Evolutionary conservation across 2,797 vertebrate species (phyloP), one percentile per base, ranked within the genome.

Genomic region (Oryzias dopingdopingensis): DNA sequence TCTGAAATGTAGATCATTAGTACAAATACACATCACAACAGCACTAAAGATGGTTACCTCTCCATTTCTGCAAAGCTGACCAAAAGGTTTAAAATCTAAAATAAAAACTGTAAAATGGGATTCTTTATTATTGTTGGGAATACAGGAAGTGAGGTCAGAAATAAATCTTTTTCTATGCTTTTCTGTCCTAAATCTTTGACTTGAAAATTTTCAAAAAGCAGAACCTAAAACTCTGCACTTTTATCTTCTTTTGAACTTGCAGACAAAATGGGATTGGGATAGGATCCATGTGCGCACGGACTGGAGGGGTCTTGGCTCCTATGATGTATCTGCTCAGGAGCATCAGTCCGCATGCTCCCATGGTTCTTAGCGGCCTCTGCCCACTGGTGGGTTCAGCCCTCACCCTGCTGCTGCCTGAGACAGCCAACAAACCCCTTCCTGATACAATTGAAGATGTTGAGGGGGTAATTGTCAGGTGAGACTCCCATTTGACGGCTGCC

Each of bases 251-350:
- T 62, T 23, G 62, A 4, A 37, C 40, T 46, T 14, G 2, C 70
- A 91, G 90, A 67, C 90, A 91, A 65, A 90, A 77, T 12, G 89
- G 90, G 15, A 91, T 91, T 5, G 90, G 90, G 0, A 76, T 91
- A 1, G 65, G 81, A 26, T 91, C 88, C 45, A 86, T 88, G 89
- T 91, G 84, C 7, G 90, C 89, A 5, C 80, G 90, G 6, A 65
- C n/a, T 0, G 90, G 90, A 1, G 90, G 90, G 1, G 86, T 88
- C 43, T 67, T 90, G 61, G 84, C 89, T 12, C 89, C 88, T 42
- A 69, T 89, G 70, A 70, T 90, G 63, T 67, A 86, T 68, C 79
- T 90, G 7, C 56, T 89, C 62, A 78, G 48, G 57, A 22, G 10
- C 22, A 26, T 82, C 59, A 81, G 70, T 48, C 78, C 74, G 14